Conservation (phyloP, 2,113 vertebrate species). For the Hypomesus transpacificus region DNA sequence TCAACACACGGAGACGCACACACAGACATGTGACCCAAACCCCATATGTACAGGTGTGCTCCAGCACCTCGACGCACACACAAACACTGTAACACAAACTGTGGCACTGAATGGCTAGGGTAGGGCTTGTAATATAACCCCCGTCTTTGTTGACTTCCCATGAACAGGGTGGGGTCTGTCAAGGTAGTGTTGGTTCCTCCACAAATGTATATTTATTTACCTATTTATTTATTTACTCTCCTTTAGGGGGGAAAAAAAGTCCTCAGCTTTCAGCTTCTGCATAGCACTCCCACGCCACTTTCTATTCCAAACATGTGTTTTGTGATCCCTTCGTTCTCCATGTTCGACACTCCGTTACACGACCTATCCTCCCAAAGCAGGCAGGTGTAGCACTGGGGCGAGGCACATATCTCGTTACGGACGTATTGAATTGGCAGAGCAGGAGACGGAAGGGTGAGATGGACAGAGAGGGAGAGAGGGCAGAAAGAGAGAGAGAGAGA, state of each 20-base stretch:
- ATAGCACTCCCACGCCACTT: constrained; percentile 52
- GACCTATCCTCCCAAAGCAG: constrained; percentile 46
- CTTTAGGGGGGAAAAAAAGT: not conserved
- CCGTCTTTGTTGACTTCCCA: constrained; percentile 41
- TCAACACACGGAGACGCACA: constrained; percentile 8
- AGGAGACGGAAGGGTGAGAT: not conserved
- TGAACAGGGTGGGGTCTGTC: constrained; percentile 51
- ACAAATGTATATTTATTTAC: constrained; percentile 58
- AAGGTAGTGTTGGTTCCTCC: constrained; percentile 35
- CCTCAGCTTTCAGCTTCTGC: constrained; percentile 53
- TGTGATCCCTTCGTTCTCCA: constrained; percentile 15
- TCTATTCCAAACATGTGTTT: constrained; percentile 41
- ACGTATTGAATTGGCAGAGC: constrained; percentile 3
- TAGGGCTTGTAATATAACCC: constrained; percentile 49
- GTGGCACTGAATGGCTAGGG: constrained; percentile 50
- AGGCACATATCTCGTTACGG: constrained; percentile 32
- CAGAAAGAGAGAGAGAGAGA: not conserved
- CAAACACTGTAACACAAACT: constrained; percentile 21
- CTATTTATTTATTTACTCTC: constrained; percentile 33
- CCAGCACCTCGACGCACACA: constrained; percentile 17
- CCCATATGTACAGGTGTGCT: not conserved
- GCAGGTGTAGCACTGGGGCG: constrained; percentile 54
- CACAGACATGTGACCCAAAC: constrained; percentile 1
- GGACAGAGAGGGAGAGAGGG: not conserved
- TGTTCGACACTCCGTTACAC: constrained; percentile 30